phyloP scores from a whole-genome alignment of 2,797 vertebrate species.

The Columba guinea region DNA sequence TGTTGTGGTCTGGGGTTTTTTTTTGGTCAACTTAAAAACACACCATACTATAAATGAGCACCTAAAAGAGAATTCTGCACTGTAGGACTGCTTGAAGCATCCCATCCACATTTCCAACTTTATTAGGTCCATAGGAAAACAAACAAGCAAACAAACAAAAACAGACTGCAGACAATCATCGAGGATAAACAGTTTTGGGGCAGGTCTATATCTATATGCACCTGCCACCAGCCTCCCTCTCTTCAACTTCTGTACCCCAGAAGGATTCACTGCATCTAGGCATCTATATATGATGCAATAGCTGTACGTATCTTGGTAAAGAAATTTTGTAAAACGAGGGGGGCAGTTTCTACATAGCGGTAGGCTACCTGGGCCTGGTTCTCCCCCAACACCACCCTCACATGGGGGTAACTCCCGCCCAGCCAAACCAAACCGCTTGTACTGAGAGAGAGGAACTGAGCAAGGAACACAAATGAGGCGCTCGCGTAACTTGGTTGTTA shows the following conservation, averaged over 20 bases:
- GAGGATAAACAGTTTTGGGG: background rate
- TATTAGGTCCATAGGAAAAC: background rate
- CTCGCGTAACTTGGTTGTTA: background rate
- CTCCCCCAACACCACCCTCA: background rate
- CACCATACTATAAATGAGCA: background rate
- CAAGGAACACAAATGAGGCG: fast-evolving
- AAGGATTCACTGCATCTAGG: background rate
- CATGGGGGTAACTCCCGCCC: fast-evolving
- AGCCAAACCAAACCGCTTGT: background rate
- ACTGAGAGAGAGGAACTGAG: fast-evolving
- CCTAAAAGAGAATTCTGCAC: background rate
- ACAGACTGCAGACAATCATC: background rate
- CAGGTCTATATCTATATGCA: background rate
- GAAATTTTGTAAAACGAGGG: background rate
- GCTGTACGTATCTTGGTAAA: background rate
- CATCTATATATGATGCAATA: background rate
- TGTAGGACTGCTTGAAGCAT: background rate
- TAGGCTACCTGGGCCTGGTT: background rate
- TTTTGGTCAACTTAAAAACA: background rate
- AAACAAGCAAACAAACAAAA: background rate
- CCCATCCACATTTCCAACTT: background rate
- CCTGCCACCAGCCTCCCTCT: background rate
- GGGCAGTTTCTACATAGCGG: background rate
- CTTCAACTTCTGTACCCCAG: background rate
- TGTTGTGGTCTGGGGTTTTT: background rate